Percentiles rank a stretch among this genome's conserved stretches.
Evolutionary conservation across 2,113 vertebrate species (phyloP).

Genomic region (Epinephelus moara): DNA sequence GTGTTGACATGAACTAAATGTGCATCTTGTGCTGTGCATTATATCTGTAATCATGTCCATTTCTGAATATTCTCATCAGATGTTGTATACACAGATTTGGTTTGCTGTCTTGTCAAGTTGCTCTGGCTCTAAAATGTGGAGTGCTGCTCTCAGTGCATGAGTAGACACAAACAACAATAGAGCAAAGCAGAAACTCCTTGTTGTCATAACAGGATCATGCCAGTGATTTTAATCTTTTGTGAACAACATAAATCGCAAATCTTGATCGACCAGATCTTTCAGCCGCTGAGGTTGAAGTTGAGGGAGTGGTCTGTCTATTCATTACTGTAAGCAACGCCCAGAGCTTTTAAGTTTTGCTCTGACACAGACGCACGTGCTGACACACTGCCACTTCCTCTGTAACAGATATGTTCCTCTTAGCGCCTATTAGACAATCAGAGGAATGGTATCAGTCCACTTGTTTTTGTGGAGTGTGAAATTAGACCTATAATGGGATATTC

Average conservation of each 20-base stretch:
- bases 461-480: not conserved
- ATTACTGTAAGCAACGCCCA: constrained; percentile 46
- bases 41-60: not conserved
- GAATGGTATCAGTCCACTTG: not conserved
- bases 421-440: not conserved
- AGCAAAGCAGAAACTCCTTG: constrained; percentile 7
- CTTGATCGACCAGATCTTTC: constrained; percentile 65
- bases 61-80: not conserved
- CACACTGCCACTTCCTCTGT: constrained; percentile 28
- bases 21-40: not conserved
- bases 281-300: constrained; percentile 17
- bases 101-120: not conserved
- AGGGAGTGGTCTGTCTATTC: constrained; percentile 58
- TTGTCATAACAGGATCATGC: not conserved
- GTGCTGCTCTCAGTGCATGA: too few species aligned
- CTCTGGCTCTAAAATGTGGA: not conserved
- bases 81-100: too few species aligned
- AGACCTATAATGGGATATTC: not conserved
- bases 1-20: not conserved
- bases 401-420: constrained; percentile 20
- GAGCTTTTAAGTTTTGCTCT: constrained; percentile 44
- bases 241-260: constrained; percentile 13
- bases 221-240: not conserved
- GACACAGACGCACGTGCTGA: constrained; percentile 47
- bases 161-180: not conserved